Percentiles rank a stretch among this genome's conserved stretches.
Conservation (phyloP, 2,888 invertebrate genomes). For the Hymenopus coronatus region DNA sequence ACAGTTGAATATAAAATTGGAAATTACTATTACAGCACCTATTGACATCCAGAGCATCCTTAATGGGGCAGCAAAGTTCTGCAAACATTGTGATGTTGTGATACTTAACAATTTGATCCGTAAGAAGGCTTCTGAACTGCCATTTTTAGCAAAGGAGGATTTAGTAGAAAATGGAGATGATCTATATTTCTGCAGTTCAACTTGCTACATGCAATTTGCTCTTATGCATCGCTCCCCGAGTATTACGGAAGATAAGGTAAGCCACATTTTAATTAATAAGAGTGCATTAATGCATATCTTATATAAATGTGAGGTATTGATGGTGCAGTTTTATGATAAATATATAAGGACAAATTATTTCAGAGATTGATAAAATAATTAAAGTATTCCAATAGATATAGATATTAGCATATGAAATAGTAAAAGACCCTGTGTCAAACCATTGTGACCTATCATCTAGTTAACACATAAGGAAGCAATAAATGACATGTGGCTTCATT, state of each 20-base stretch:
- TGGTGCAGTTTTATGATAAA: too few species aligned
- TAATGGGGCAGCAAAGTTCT: conserved; percentile 86
- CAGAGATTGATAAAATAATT: too few species aligned
- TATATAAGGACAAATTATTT: too few species aligned
- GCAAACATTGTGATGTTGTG: conserved; percentile 91
- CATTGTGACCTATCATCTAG: too few species aligned
- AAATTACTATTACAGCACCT: conserved; percentile 50
- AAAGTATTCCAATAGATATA: too few species aligned
- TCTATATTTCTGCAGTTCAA: conserved; percentile 81
- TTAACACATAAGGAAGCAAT: too few species aligned
- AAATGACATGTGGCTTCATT: too few species aligned
- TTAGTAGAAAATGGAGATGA: conserved; percentile 66
- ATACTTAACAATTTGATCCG: conserved; percentile 77
- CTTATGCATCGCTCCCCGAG: conserved; percentile 59
- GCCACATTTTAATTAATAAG: neutral
- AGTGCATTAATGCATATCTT: neutral
- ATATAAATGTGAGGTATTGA: too few species aligned
- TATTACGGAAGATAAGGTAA: conserved; percentile 57
- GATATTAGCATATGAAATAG: too few species aligned
- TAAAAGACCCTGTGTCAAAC: too few species aligned
- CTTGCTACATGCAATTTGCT: conserved; percentile 85
- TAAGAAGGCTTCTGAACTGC: conserved; percentile 59
- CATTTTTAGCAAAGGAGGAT: conserved; percentile 50
- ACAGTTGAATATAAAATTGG: neutral
- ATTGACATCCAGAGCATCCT: conserved; percentile 89